Percentiles rank a stretch among this genome's conserved stretches.
These are phyloP conservation scores for Ondatra zibethicus DNA, from an alignment of 2,113 vertebrate genomes.

Conservation along the genomic window DNA sequence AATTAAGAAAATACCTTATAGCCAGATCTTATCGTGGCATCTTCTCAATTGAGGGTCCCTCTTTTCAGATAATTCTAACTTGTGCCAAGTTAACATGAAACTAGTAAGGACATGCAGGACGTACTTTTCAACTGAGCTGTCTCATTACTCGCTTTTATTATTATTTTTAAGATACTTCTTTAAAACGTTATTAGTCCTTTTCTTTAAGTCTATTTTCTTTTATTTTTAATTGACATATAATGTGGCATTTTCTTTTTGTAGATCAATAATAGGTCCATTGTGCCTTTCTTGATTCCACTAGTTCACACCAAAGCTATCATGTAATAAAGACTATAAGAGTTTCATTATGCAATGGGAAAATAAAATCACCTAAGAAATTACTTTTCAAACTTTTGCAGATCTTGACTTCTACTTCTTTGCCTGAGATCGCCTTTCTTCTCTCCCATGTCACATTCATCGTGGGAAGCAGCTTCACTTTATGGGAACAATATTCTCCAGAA, in stretches of 20 bases:
- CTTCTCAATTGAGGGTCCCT: neutral
- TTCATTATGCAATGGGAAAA: conserved; percentile 50
- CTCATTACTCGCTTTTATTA: neutral
- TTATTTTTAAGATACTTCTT: conserved; percentile 11
- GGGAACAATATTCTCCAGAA: neutral
- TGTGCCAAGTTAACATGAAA: neutral
- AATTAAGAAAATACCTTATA: neutral
- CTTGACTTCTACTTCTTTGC: conserved; percentile 46
- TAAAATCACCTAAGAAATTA: conserved; percentile 6
- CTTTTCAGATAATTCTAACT: neutral
- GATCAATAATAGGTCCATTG: conserved; percentile 3
- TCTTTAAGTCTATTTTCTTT: conserved; percentile 1
- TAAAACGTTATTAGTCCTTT: conserved; percentile 23
- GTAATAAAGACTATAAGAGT: neutral
- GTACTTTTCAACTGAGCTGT: neutral
- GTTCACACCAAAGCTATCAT: neutral
- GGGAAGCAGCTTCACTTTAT: neutral
- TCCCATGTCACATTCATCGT: neutral
- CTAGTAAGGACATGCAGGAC: neutral
- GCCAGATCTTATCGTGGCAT: neutral
- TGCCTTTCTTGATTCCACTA: conserved; percentile 13
- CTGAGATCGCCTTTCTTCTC: conserved; percentile 4
- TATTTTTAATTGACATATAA: neutral
- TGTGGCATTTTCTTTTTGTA: neutral
- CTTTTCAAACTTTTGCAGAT: neutral